phyloP scores from a whole-genome alignment of 30 jellyfish, hydroid and myxozoan species.

The Cassiopea xamachana region DNA sequence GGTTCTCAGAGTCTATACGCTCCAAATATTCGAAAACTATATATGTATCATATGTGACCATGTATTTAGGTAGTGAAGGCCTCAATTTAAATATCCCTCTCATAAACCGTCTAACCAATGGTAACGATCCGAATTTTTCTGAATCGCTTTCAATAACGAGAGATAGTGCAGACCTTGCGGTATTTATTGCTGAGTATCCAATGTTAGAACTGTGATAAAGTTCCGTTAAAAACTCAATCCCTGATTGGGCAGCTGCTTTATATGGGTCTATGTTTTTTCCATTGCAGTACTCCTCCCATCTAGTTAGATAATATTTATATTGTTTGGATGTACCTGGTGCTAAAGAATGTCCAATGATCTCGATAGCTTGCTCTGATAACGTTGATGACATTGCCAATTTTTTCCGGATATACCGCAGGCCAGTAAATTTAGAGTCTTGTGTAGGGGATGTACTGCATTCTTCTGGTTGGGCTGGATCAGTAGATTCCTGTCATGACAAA shows the following conservation, averaged over 20 bases:
- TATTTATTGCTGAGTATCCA: constrained; percentile 11
- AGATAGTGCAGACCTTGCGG: constrained; percentile 18
- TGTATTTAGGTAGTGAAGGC: constrained; percentile 46
- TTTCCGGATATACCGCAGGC: constrained; percentile 16
- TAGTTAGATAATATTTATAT: background rate
- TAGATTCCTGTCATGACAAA: constrained; percentile 6
- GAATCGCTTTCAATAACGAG: constrained; percentile 5
- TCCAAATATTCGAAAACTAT: background rate
- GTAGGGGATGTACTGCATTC: constrained; percentile 18
- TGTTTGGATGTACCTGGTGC: constrained; percentile 11
- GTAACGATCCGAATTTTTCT: constrained; percentile 33
- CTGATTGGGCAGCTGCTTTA: background rate
- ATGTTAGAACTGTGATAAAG: constrained; percentile 23
- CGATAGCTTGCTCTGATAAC: background rate
- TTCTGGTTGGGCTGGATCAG: background rate
- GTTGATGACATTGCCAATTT: constrained; percentile 7
- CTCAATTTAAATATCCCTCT: constrained; percentile 44
- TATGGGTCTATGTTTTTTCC: background rate
- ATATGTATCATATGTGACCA: constrained; percentile 46
- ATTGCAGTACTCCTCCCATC: constrained; percentile 16
- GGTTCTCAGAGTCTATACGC: background rate
- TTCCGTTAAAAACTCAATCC: constrained; percentile 14
- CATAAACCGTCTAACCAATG: constrained; percentile 24
- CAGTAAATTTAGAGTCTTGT: constrained; percentile 19
- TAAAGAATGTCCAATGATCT: constrained; percentile 19